Conservation (phyloP, 2,797 vertebrate species). For the Picus viridis region DNA sequence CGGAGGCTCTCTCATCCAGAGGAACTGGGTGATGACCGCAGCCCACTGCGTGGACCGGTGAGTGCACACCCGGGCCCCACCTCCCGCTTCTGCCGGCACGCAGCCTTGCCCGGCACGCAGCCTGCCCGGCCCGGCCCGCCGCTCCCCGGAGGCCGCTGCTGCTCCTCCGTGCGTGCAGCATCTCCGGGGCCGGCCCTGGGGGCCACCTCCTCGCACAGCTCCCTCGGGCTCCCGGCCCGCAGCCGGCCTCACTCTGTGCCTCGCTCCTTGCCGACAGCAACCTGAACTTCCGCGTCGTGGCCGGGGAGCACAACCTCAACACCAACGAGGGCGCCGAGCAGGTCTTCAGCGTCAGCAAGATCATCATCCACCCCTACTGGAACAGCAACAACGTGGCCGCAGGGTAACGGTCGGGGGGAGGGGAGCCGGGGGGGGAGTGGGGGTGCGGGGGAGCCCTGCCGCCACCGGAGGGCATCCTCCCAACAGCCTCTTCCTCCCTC, state of each 20-base stretch:
- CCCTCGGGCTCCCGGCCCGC: rapidly evolving
- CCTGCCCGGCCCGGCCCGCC: rapidly evolving
- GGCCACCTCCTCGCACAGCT: not conserved
- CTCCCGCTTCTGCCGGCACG: rapidly evolving
- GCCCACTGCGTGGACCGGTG: slow-evolving; percentile 90
- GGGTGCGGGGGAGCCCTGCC: rapidly evolving
- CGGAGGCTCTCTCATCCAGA: slow-evolving; percentile 86
- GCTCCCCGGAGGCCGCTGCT: rapidly evolving
- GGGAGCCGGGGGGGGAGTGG: rapidly evolving
- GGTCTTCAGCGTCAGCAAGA: slow-evolving; percentile 77
- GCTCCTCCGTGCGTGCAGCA: rapidly evolving
- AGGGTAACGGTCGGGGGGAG: slow-evolving; percentile 74
- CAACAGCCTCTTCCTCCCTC: not conserved
- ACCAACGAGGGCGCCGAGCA: slow-evolving; percentile 82
- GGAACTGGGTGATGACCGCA: slow-evolving; percentile 89
- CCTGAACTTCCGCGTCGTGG: slow-evolving; percentile 84
- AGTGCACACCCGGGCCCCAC: rapidly evolving
- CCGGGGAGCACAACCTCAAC: slow-evolving; percentile 88
- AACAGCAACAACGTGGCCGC: slow-evolving; percentile 77
- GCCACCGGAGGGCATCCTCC: rapidly evolving
- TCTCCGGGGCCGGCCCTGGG: not conserved
- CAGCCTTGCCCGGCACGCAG: rapidly evolving
- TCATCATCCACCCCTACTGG: slow-evolving; percentile 84
- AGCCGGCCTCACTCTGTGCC: rapidly evolving
- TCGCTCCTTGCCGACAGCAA: not conserved